Evolutionary conservation across 1,140 invertebrate species (phyloP), one percentile per base, ranked within the genome.

Genomic region (Panulirus ornatus): DNA sequence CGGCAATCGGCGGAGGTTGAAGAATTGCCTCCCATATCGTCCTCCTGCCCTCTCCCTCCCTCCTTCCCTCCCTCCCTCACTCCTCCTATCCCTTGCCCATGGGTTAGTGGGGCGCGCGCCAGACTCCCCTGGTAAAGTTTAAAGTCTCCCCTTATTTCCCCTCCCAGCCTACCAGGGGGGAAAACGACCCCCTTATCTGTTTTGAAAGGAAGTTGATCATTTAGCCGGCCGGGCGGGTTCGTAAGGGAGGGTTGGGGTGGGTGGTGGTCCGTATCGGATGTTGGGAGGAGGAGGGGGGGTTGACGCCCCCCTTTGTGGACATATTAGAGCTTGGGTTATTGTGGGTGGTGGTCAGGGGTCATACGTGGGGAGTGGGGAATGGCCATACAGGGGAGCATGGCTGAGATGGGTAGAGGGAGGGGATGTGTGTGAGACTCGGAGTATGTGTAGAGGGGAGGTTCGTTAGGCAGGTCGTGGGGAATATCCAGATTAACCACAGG

Each of bases 151-250:
- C 2, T 58, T 2, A 16, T 58, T 58, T 58, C 51, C 8, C 16
- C 51, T 19, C 51, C 16, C 8, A 22, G 9, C 51, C 2, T 8
- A 8, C 8, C 9, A 19, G 51, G 51, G 22, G 22, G 51, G 19
- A 58, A 58, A 22, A 22, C 16, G 51, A 9, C 51, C 51, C 51
- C 16, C n/a, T 73, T 6, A 22, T 36, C n/a, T 16, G 71, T 73
- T 73, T 73, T 73, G 71, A 73, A 73, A 73, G 71, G 71, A 38
- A 73, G 58, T 27, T 63, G 71, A 73, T 73, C 71, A 38, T 73
- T 73, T 73, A 73, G 71, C 30, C 34, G 27, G 11, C 8, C 19
- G 19, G 19, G 19, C 1, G 58, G 27, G 58, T 63, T 16, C 58
- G 58, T 16, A 27, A 47, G 30, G 19, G 76, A 42, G 27, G 40